Evolutionary conservation across 2,888 invertebrate genomes (phyloP).

Genomic region (Caenorhabditis macrosperma): DNA sequence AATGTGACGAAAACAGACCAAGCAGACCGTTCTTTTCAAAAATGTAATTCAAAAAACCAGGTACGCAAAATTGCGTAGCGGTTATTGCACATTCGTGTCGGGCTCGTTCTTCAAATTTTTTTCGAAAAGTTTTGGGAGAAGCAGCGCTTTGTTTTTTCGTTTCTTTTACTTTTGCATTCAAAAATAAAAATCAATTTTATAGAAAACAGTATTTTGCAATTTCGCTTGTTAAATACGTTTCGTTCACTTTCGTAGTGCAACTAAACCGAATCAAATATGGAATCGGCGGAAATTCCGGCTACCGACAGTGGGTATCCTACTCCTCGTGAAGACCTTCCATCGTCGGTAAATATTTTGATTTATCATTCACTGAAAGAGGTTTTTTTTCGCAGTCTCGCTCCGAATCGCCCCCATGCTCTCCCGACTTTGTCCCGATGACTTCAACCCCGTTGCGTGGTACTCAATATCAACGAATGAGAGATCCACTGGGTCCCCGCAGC

Average conservation of each 20-base stretch:
- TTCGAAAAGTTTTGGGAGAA: too few relatives aligned
- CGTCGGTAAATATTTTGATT: conserved; percentile 5
- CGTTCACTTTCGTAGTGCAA: too few relatives aligned
- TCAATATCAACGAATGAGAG: neutral
- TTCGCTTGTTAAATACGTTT: too few relatives aligned
- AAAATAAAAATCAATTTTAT: too few relatives aligned
- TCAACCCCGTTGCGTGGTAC: conserved; percentile 35
- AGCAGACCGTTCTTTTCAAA: too few relatives aligned
- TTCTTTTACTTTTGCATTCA: neutral
- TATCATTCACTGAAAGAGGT: neutral
- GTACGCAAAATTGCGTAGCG: neutral
- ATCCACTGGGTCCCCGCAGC: neutral
- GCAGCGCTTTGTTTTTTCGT: too few relatives aligned
- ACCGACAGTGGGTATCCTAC: conserved; percentile 58
- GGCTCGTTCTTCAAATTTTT: too few relatives aligned
- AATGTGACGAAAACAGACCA: too few relatives aligned
- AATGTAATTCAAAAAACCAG: too few relatives aligned
- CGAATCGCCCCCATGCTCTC: conserved; percentile 17
- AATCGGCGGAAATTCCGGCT: conserved; percentile 18
- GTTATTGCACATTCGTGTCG: too few relatives aligned
- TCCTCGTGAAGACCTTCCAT: conserved; percentile 44
- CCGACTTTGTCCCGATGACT: conserved; percentile 11
- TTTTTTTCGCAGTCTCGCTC: conserved; percentile 34
- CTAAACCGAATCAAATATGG: too few relatives aligned
- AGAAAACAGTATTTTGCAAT: too few relatives aligned